phyloP scores from a whole-genome alignment of 2,113 vertebrate species.

The Sinocyclocheilus anshuiensis region DNA sequence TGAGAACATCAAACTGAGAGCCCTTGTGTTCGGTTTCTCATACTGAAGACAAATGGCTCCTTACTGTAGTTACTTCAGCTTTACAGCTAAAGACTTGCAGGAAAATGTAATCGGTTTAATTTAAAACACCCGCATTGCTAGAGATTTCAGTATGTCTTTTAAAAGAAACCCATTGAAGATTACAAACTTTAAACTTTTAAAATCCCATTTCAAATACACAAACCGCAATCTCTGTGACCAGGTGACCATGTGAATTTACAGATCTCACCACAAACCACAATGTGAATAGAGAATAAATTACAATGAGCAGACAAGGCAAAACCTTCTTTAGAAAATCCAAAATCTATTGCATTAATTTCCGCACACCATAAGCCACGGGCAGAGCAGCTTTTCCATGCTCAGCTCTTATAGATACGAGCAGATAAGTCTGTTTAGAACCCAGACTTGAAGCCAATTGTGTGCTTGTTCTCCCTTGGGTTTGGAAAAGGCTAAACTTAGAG shows the following conservation, averaged over 20 bases:
- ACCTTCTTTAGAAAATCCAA: constrained; percentile 77
- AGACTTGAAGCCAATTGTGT: constrained; percentile 53
- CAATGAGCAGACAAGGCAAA: constrained; percentile 65
- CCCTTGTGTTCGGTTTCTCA: not conserved
- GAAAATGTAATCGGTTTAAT: not conserved
- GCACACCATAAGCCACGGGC: constrained; percentile 70
- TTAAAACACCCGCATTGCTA: constrained; percentile 17
- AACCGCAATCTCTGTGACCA: constrained; percentile 77
- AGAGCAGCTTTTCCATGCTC: constrained; percentile 41
- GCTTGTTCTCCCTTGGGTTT: constrained; percentile 43
- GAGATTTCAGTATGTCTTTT: not conserved
- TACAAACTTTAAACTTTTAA: constrained; percentile 29
- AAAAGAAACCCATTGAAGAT: constrained; percentile 9
- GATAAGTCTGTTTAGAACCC: constrained; percentile 51
- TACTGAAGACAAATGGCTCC: constrained; percentile 31
- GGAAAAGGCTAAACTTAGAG: constrained; percentile 43
- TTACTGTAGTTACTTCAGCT: constrained; percentile 22
- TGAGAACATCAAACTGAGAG: constrained; percentile 19
- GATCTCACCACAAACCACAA: constrained; percentile 79
- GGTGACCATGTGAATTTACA: constrained; percentile 79
- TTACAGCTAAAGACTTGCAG: not conserved
- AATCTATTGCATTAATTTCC: constrained; percentile 77
- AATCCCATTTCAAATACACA: constrained; percentile 71
- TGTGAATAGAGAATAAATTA: constrained; percentile 78
- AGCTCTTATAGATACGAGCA: constrained; percentile 43